Base-by-base conservation (phyloP, 1,140 invertebrate species). In the Zaprionus tsacasi region DNA sequence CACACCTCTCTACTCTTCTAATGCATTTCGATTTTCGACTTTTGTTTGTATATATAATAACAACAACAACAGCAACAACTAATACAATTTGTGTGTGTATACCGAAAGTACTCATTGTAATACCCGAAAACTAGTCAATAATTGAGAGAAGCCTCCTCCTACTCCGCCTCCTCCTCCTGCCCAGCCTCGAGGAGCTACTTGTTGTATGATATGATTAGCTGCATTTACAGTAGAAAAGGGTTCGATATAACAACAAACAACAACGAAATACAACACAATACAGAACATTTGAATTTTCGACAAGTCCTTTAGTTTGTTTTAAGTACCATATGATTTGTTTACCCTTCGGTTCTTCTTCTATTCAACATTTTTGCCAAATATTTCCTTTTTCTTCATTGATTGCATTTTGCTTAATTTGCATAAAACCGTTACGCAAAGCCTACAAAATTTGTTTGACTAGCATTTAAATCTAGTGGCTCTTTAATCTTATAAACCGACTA, bases 371-470 rank as follows among this genome's bases (percentile, higher is more conserved):
- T 65, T 58, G 25, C 13, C 27, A 43, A 65, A 45, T 78, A 57
- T 48, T 73, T 77, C 40, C 60, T 59, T 67, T 56, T 70, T 30
- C 27, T 52, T 70, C 70, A 60, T 83, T 83, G 43, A 74, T 85
- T 86, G 81, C 81, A 85, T 86, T 85, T 86, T 81, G 82, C 75
- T 56, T 85, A 67, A 81, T 85, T 85, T 85, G 82, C 82, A 85
- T 83, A 82, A 70, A 60, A 52, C 69, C 69, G 66, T 82, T 82
- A 82, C 73, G 72, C 83, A 88, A 87, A 87, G 83, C 73, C 81
- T 81, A 81, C 78, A 67, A 57, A 76, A 82, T 82, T 82, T 83
- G 76, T 87, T 79, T 87, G 82, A 79, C 65, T 87, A 87, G 82
- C 80, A 88, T 80, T 88, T 88, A 65, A 65, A 21, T 50, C 36